Evolutionary conservation across 1,140 invertebrate genomes (phyloP).

Genomic region (Melipona quadrifasciata): DNA sequence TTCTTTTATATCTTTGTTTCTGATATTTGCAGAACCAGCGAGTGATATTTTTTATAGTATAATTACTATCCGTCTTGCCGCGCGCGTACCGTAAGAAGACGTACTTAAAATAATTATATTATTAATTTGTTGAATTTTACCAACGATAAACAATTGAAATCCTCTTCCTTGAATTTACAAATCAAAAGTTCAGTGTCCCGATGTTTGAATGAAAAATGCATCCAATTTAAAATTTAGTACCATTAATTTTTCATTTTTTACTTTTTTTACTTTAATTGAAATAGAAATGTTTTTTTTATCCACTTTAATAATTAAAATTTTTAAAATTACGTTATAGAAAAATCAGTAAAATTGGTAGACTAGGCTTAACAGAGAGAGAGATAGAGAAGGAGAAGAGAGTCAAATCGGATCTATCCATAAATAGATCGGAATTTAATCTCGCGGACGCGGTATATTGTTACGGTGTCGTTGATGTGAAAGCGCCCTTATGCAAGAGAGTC

Average conservation of each 20-base stretch:
- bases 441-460: background rate
- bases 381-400: background rate
- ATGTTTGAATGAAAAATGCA: background rate
- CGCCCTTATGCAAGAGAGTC: slow-evolving; percentile 33
- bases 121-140: background rate
- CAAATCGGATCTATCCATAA: background rate
- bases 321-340: background rate
- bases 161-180: background rate
- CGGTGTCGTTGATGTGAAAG: slow-evolving; percentile 3
- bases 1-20: background rate
- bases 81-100: background rate
- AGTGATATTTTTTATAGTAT: background rate
- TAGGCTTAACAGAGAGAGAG: background rate
- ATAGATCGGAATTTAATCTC: slow-evolving; percentile 1
- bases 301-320: no score
- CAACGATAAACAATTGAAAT: background rate
- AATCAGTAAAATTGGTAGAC: background rate
- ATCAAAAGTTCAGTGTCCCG: background rate
- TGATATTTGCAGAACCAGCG: background rate
- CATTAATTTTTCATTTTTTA: background rate
- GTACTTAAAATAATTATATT: background rate
- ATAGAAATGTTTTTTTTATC: no score
- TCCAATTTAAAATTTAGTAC: background rate
- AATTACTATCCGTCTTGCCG: background rate
- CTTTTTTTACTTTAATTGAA: no score